Percentiles rank a stretch among this genome's conserved stretches.
Conservation (phyloP, 2,113 vertebrate species). For the Urocitellus parryii region DNA sequence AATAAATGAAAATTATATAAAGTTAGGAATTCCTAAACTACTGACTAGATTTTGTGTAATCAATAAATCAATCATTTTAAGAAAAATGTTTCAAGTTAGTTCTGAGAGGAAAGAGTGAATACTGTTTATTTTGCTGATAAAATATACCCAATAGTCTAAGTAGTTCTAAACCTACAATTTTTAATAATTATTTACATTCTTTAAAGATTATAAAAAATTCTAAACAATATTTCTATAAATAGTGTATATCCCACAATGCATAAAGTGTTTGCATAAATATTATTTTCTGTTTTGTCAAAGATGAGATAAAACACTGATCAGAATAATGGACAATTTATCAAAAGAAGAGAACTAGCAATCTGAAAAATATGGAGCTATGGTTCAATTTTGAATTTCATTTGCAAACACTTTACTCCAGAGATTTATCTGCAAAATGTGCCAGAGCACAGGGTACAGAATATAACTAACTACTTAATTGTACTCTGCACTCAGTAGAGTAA, state of each 20-base stretch:
- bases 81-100: slow-evolving; percentile 25
- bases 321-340: slow-evolving; percentile 52
- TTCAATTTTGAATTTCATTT: slow-evolving; percentile 60
- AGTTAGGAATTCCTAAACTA: slow-evolving; percentile 57
- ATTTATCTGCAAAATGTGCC: slow-evolving; percentile 49
- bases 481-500: background rate
- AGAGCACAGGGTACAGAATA: background rate
- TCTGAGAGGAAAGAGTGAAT: slow-evolving; percentile 32
- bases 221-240: slow-evolving; percentile 38
- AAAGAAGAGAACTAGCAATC: slow-evolving; percentile 37
- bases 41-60: slow-evolving; percentile 12
- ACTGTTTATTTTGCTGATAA: background rate
- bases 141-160: background rate
- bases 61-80: slow-evolving; percentile 35
- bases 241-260: background rate
- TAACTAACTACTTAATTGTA: slow-evolving; percentile 15
- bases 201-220: slow-evolving; percentile 36
- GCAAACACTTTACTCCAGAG: background rate
- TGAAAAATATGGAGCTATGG: slow-evolving; percentile 25
- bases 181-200: slow-evolving; percentile 24
- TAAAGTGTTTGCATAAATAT: slow-evolving; percentile 49
- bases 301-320: slow-evolving; percentile 37
- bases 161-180: slow-evolving; percentile 23
- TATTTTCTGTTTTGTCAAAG: slow-evolving; percentile 44
- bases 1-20: slow-evolving; percentile 40